These are phyloP conservation scores for Scotopteryx bipunctaria DNA, from an alignment of 2,888 invertebrate genomes.

Conservation along the genomic window DNA sequence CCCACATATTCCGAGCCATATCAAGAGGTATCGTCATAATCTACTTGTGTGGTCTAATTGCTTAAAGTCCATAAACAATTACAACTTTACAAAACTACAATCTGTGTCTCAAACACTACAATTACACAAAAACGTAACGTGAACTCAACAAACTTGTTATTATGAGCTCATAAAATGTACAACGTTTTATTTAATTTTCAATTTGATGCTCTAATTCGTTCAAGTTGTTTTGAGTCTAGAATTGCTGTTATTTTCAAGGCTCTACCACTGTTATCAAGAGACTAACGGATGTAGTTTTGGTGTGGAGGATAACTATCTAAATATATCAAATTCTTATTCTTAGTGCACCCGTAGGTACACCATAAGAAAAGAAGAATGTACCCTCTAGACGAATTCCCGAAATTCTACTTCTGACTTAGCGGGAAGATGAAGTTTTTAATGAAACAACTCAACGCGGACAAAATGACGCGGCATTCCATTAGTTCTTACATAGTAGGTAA, in stretches of 20 bases:
- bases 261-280: neutral
- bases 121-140: constrained; percentile 34
- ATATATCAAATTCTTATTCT: too few species aligned
- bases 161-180: constrained; percentile 36
- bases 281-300: neutral
- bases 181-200: constrained; percentile 29
- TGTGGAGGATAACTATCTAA: too few species aligned
- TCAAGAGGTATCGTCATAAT: neutral
- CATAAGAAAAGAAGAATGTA: too few species aligned
- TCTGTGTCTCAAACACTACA: constrained; percentile 29
- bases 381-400: too few species aligned
- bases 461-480: too few species aligned
- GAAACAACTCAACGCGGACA: too few species aligned
- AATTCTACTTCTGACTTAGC: too few species aligned
- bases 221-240: constrained; percentile 17
- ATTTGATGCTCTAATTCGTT: constrained; percentile 31
- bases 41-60: constrained; percentile 37
- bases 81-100: constrained; percentile 27
- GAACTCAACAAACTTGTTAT: constrained; percentile 34
- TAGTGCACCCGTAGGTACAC: too few species aligned
- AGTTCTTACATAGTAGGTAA: too few species aligned
- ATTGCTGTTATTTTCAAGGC: constrained; percentile 14
- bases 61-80: constrained; percentile 33
- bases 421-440: too few species aligned
- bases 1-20: neutral